Percentiles rank a stretch among this genome's conserved stretches.
Evolutionary conservation across 2,888 invertebrate species (phyloP).

Genomic region (Macropis europaea): DNA sequence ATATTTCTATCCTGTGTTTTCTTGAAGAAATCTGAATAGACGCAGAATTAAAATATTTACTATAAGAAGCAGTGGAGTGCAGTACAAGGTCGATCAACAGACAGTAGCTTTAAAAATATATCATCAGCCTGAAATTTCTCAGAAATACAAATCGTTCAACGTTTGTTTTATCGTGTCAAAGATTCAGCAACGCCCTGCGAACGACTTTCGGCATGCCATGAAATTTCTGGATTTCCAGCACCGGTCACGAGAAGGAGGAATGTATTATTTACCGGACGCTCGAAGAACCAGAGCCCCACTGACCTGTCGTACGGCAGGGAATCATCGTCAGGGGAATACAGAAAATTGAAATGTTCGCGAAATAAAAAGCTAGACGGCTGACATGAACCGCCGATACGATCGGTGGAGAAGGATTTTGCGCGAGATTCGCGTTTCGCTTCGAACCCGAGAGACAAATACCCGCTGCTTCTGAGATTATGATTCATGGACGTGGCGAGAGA

Average conservation of each 20-base stretch:
- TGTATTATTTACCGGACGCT: slow-evolving; percentile 27
- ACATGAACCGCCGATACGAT: slow-evolving; percentile 36
- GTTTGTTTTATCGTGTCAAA: no score
- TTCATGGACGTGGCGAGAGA: slow-evolving; percentile 13
- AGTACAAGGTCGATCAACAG: no score
- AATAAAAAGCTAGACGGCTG: slow-evolving; percentile 31
- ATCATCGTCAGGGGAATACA: slow-evolving; percentile 41
- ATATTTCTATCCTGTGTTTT: no score
- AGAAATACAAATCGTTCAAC: no score
- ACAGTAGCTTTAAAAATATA: no score
- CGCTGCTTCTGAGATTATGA: slow-evolving; percentile 37
- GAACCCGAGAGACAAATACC: slow-evolving; percentile 23
- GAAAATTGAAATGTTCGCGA: slow-evolving; percentile 53
- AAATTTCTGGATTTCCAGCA: not conserved
- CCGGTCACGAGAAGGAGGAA: not conserved
- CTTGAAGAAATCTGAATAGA: no score
- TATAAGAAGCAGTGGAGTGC: no score
- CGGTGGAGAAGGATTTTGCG: slow-evolving; percentile 26
- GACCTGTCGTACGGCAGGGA: slow-evolving; percentile 23
- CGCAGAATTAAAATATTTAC: no score
- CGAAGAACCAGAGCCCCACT: slow-evolving; percentile 13
- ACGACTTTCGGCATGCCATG: no score
- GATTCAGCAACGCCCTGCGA: no score
- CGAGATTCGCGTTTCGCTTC: slow-evolving; percentile 12
- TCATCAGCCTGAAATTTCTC: no score